Percentiles rank a stretch among this genome's conserved stretches.
These are phyloP conservation scores for Trichoplusia ni DNA, from an alignment of 1,140 invertebrate species.

Conservation along the genomic window DNA sequence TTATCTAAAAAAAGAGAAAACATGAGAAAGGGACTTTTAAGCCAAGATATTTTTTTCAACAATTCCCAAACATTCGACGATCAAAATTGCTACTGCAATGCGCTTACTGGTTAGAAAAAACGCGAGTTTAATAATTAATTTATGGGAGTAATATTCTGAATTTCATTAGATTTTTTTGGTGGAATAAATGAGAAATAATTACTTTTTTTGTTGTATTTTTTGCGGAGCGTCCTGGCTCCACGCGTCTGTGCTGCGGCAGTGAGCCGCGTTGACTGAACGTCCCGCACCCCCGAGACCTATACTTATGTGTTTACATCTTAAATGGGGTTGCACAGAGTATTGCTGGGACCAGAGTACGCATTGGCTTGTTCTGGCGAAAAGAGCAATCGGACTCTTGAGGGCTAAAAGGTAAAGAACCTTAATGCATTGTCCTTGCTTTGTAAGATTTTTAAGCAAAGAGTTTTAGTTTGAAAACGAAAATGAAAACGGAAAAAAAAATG, in stretches of 20 bases:
- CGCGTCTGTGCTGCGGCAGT: slow-evolving; percentile 54
- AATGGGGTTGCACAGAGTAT: slow-evolving; percentile 66
- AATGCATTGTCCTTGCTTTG: neutral
- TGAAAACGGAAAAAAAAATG: neutral
- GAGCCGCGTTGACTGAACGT: slow-evolving; percentile 62
- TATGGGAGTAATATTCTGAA: neutral
- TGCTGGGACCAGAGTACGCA: slow-evolving; percentile 20
- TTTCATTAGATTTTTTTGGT: neutral
- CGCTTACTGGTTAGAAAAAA: neutral
- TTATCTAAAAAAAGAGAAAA: slow-evolving; percentile 23
- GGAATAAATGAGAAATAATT: neutral
- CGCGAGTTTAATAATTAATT: neutral
- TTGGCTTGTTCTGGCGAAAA: slow-evolving; percentile 1
- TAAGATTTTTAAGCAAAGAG: neutral
- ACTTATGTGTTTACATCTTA: slow-evolving; percentile 75
- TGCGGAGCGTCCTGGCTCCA: slow-evolving; percentile 22
- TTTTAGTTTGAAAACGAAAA: too few relatives aligned
- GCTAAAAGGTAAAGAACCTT: slow-evolving; percentile 13
- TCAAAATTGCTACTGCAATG: slow-evolving; percentile 11
- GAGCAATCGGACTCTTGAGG: slow-evolving; percentile 12
- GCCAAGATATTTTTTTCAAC: slow-evolving; percentile 15
- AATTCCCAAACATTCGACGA: slow-evolving; percentile 16
- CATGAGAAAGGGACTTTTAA: slow-evolving; percentile 22
- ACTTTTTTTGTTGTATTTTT: slow-evolving; percentile 36
- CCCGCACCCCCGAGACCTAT: slow-evolving; percentile 51